Base-by-base conservation (phyloP, 2,113 vertebrate genomes). In the Atrichornis clamosus region DNA sequence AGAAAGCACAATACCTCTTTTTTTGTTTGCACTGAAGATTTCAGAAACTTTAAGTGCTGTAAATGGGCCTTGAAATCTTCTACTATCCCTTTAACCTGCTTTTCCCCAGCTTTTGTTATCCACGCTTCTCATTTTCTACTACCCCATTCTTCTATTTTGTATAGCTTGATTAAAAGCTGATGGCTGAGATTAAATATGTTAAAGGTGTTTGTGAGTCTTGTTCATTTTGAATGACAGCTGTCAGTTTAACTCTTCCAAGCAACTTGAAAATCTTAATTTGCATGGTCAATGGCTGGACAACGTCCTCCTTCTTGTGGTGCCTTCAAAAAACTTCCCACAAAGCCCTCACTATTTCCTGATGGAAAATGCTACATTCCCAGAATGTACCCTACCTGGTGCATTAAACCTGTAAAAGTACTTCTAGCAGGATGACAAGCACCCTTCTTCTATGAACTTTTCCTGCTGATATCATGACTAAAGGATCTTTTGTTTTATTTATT, bases 261-360 rank as follows among this genome's bases (percentile, higher is more conserved):
- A 73, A 17, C 44, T 69, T 56, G 20, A 42, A 89, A 67, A 26
- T 65, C 4, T 42, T 49, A 27, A n/a, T 73, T 65, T 41, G 6
- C 18, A 42, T 24, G 47, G 23, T 49, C 32, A 77, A 10, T 3
- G 27, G 24, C 13, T 76, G 21, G n/a, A 58, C 9, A 49, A 69
- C 1, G 1, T 75, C 22, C 11, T 55, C 22, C 47, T 74, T 27
- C 37, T 35, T 4, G 0, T 21, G 13, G 6, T 63, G 11, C 10
- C 37, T 80, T 67, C 13, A 47, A 76, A 79, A 67, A 41, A 6
- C 10, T 74, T 39, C 3, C 20, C 7, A 23, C 14, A 60, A 46
- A 41, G 3, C 17, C 11, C 5, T 52, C 35, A 55, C 4, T 10
- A 5, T 52, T 58, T 46, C 27, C 42, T 12, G 2, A 64, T 24